Evolutionary conservation across 2,888 invertebrate species (phyloP), one percentile per base, ranked within the genome.

Genomic region (Oscheius sp.): DNA sequence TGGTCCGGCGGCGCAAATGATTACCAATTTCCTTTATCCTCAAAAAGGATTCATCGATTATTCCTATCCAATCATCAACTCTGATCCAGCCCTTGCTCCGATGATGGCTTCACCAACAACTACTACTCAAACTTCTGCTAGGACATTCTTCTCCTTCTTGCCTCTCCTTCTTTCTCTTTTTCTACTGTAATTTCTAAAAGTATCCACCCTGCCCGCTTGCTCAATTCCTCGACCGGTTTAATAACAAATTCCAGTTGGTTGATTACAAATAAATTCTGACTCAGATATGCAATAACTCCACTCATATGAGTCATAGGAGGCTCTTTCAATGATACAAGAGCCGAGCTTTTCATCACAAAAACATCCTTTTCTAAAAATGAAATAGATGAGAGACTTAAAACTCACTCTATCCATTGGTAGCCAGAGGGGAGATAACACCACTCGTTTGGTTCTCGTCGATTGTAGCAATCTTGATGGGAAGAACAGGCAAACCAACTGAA

Each of bases 1-100:
- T 15, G 77, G 77, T n/a, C 63, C 63, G 5, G 23, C 69, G n/a
- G 53, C 45, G 20, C 61, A 69, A 29, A 69, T 69, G 61, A 69
- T 69, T 20, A 69, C 53, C 4, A 69, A 69, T 46, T 69, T 69
- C 25, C 42, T 66, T 53, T 55, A 52, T 34, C 39, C 39, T 27
- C 6, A 10, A 8, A 33, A 23, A 17, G 23, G 20, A n/a, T 42
- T 5, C 6, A 29, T 25, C 10, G 61, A 61, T 45, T 61, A 61
- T 45, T 45, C 45, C 27, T 29, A 39, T 20, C 45, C 45, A 8
- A 31, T 31, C 29, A 61, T 61, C 5, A 61, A 61, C 29, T 45
- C 61, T 10, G 61, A 61, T 15, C 61, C 61, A 2, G 20, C 5
- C 17, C 12, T 55, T n/a, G 15, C 55, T 37, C 20, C 55, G 17